Base-by-base conservation (phyloP, 1,140 invertebrate genomes). In the Drosophila repletoides region DNA sequence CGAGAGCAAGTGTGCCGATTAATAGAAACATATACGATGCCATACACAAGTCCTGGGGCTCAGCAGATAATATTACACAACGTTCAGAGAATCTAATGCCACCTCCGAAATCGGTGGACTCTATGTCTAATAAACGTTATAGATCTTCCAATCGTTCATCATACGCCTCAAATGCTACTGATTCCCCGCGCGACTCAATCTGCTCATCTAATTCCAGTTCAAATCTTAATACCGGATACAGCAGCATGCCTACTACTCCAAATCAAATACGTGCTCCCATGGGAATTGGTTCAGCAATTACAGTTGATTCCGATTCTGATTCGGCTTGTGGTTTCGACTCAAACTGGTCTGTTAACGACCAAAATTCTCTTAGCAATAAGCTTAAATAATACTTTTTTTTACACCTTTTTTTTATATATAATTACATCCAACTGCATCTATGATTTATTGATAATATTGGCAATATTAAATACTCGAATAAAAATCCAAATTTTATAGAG, bases 291-390 rank as follows among this genome's bases (percentile, higher is more conserved):
- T 55, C 10, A 56, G 75, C 52, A 36, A 76, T 52, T 2, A 45
- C 66, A 12, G 71, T 41, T 5, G 92, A 92, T 66, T 95, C 95
- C 69, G 95, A 95, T 1, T 95, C 95, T 0, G 95, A 96, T 74
- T 94, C 93, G n/a, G 95, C 95, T n/a, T 95, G 93, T 76, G 95
- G 95, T 1, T 96, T 96, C 79, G 95, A 95, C 73, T 93, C 94
- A 0, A 92, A 93, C 28, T 96, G 95, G 95, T 89, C 88, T 7
- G 70, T 89, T 6, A 88, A 72, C 29, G 72, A 48, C 21, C 63
- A 46, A 0, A 74, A 40, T 38, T 81, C 76, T 4, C 10, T 58
- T 2, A 72, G 70, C 61, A 87, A 81, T 31, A 36, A 17, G 12
- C 9, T 14, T 15, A 66, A 43, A 51, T 28, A 14, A 56, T 19